A percentile compares a stretch with the other conserved stretches of the same genome.
These are phyloP conservation scores for Paralinhomoeus sp. DNA, from an alignment of 2,888 invertebrate species.

Conservation along the genomic window DNA sequence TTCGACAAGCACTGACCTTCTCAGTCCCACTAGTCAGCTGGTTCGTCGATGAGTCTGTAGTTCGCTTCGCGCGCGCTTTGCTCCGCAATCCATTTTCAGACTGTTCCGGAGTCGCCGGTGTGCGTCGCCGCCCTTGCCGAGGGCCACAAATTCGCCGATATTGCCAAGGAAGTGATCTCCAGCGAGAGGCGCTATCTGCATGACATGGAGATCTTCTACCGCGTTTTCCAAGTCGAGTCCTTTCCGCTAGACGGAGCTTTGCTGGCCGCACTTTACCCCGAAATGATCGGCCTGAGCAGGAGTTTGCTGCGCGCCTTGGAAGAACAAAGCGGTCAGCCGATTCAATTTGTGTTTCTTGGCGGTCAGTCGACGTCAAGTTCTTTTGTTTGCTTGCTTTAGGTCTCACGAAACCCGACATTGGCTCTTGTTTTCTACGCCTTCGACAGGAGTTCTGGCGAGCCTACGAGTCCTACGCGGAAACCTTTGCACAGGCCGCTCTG, in stretches of 20 bases:
- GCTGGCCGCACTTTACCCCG: not conserved
- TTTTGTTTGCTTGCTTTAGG: too few relatives aligned
- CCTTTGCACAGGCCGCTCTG: not conserved
- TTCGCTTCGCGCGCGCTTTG: too few relatives aligned
- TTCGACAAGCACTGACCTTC: too few relatives aligned
- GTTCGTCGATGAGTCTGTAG: too few relatives aligned
- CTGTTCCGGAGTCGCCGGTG: too few relatives aligned
- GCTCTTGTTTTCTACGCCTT: constrained; percentile 1
- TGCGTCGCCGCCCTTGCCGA: too few relatives aligned
- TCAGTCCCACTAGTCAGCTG: too few relatives aligned
- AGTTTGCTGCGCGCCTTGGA: not conserved
- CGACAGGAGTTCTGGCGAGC: not conserved
- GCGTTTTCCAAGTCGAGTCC: not conserved
- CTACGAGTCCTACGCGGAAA: not conserved
- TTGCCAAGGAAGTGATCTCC: constrained; percentile 1
- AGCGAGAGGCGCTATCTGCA: constrained; percentile 1
- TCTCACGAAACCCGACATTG: too few relatives aligned
- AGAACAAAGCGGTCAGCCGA: not conserved
- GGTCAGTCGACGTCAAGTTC: too few relatives aligned
- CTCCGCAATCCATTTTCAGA: too few relatives aligned
- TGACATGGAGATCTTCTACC: not conserved
- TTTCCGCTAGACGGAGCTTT: not conserved
- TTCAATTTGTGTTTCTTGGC: too few relatives aligned
- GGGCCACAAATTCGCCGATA: too few relatives aligned
- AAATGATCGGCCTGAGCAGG: not conserved